Evolutionary conservation across 2,888 invertebrate species (phyloP).

Genomic region (Lochmaea crataegi): DNA sequence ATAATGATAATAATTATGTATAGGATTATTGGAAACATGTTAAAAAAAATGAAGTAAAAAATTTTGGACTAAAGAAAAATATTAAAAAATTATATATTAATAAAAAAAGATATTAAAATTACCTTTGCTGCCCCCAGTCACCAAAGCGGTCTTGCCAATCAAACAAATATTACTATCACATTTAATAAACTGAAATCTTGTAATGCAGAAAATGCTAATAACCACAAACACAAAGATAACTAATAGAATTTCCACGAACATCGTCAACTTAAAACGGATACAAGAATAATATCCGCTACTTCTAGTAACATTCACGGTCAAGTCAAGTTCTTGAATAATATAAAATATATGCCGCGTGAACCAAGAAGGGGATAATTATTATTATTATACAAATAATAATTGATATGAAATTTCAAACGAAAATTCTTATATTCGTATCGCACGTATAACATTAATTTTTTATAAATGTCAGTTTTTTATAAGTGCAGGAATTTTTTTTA

Average conservation of each 20-base stretch:
- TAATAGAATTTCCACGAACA: neutral
- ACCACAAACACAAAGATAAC: neutral
- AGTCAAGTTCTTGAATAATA: neutral
- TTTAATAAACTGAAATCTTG: neutral
- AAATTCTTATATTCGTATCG: too few relatives aligned
- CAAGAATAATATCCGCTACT: neutral
- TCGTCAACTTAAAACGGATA: neutral
- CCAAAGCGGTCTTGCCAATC: slow-evolving; percentile 32
- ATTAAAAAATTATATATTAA: neutral
- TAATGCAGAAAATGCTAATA: neutral
- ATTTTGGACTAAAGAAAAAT: neutral
- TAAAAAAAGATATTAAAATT: neutral
- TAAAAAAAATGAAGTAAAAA: too few relatives aligned
- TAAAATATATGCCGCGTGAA: too few relatives aligned
- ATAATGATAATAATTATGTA: too few relatives aligned
- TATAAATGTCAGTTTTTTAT: too few relatives aligned
- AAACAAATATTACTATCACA: slow-evolving; percentile 28
- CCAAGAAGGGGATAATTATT: too few relatives aligned
- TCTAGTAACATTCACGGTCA: neutral
- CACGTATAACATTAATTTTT: too few relatives aligned
- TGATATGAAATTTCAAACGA: too few relatives aligned
- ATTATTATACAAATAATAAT: too few relatives aligned
- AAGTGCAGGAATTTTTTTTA: too few relatives aligned
- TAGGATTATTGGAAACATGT: too few relatives aligned
- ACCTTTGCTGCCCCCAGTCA: slow-evolving; percentile 38